phyloP scores from a whole-genome alignment of 2,888 invertebrate species.

The Hemaris fuciformis region DNA sequence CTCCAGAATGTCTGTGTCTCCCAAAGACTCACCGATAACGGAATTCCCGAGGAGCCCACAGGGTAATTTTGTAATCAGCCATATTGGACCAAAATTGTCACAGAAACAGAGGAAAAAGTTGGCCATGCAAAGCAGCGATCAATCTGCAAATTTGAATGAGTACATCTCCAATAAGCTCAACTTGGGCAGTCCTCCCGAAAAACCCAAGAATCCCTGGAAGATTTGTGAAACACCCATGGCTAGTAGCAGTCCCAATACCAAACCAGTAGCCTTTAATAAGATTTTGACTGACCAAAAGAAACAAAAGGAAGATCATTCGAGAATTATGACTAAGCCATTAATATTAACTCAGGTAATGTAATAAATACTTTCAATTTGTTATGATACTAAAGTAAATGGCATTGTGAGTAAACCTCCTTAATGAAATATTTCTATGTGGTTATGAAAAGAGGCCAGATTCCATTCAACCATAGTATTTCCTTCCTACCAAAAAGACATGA shows the following conservation, averaged over 20 bases:
- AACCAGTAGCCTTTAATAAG: slow-evolving; percentile 64
- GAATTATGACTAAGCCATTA: slow-evolving; percentile 87
- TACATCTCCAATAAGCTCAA: slow-evolving; percentile 50
- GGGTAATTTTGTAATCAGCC: slow-evolving; percentile 62
- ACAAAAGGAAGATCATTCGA: slow-evolving; percentile 86
- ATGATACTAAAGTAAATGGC: too few relatives aligned
- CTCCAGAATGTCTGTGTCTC: slow-evolving; percentile 61
- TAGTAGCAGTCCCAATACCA: slow-evolving; percentile 66
- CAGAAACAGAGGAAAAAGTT: slow-evolving; percentile 84
- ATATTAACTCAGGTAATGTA: slow-evolving; percentile 86
- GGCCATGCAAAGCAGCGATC: slow-evolving; percentile 69
- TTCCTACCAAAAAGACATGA: too few relatives aligned
- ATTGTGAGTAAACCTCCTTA: too few relatives aligned
- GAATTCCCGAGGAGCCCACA: slow-evolving; percentile 55
- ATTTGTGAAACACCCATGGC: slow-evolving; percentile 52
- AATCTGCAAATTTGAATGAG: slow-evolving; percentile 47
- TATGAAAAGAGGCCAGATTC: too few relatives aligned
- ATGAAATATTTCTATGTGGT: too few relatives aligned
- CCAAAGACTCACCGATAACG: slow-evolving; percentile 50
- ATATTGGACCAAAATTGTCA: slow-evolving; percentile 80
- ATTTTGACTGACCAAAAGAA: slow-evolving; percentile 88
- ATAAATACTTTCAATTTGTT: background rate
- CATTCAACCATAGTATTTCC: too few relatives aligned
- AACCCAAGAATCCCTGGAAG: slow-evolving; percentile 78
- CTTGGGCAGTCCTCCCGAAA: slow-evolving; percentile 58